Percentiles rank a stretch among this genome's conserved stretches.
phyloP scores from a whole-genome alignment of 2,888 invertebrate genomes.

The Synanthedon andrenaeformis region DNA sequence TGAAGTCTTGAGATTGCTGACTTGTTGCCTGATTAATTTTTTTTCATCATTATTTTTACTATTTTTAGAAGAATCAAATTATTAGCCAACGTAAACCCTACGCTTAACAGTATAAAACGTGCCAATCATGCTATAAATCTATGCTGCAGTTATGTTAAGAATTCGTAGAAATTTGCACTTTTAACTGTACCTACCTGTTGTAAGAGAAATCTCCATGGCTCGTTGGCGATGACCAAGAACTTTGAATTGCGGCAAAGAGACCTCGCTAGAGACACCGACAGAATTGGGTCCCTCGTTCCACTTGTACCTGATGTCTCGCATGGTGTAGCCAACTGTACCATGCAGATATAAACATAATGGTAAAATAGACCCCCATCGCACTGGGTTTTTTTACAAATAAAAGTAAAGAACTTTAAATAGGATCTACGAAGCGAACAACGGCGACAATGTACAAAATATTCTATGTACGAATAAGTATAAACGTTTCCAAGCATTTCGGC shows the following conservation, averaged over 20 bases:
- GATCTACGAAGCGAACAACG: not conserved
- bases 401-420: not conserved
- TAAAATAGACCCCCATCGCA: conserved; percentile 68
- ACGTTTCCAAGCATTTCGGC: conserved; percentile 8
- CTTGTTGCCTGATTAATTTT: too few relatives aligned
- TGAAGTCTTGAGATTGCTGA: too few relatives aligned
- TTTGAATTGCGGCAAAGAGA: conserved; percentile 97
- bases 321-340: conserved; percentile 95
- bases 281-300: conserved; percentile 97
- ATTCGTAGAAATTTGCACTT: too few relatives aligned
- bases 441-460: conserved; percentile 2
- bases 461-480: conserved; percentile 3
- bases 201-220: conserved; percentile 95
- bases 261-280: conserved; percentile 95
- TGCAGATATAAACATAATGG: conserved; percentile 53
- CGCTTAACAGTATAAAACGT: too few relatives aligned
- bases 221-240: conserved; percentile 96
- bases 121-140: too few relatives aligned
- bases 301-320: conserved; percentile 97
- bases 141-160: too few relatives aligned
- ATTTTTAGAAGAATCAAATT: too few relatives aligned
- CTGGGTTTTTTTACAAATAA: conserved; percentile 51
- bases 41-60: too few relatives aligned
- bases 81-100: too few relatives aligned
- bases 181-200: conserved; percentile 80